Conservation (phyloP, 2,113 vertebrate genomes). For the Rostratula benghalensis region DNA sequence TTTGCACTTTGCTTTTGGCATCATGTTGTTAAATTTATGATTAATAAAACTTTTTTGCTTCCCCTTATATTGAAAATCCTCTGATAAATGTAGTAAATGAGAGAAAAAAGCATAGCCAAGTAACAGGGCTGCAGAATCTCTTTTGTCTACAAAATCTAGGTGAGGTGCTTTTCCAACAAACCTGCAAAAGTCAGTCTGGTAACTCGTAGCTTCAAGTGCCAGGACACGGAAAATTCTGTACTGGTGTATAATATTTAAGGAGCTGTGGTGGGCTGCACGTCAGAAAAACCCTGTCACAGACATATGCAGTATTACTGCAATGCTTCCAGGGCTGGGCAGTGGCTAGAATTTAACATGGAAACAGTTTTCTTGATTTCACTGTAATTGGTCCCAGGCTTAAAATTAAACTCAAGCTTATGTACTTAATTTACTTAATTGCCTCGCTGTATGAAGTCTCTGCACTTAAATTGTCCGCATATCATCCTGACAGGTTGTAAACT, state of each 20-base stretch:
- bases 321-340: background rate
- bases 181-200: background rate
- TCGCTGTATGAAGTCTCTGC: background rate
- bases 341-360: background rate
- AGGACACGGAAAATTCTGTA: background rate
- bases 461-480: slow-evolving; percentile 15
- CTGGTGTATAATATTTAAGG: background rate
- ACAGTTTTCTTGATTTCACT: background rate
- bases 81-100: background rate
- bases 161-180: background rate
- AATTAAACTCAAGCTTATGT: slow-evolving; percentile 21
- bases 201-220: background rate
- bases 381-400: slow-evolving; percentile 15
- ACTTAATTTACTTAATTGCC: slow-evolving; percentile 49
- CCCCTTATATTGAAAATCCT: background rate
- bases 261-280: background rate
- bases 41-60: background rate
- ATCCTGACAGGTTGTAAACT: slow-evolving; percentile 19
- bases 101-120: background rate
- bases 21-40: background rate
- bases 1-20: background rate
- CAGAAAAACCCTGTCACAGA: background rate
- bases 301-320: background rate
- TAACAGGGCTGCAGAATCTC: background rate
- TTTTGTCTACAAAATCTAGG: background rate